Conservation (phyloP, 2,113 vertebrate species). For the Phodopus roborovskii region DNA sequence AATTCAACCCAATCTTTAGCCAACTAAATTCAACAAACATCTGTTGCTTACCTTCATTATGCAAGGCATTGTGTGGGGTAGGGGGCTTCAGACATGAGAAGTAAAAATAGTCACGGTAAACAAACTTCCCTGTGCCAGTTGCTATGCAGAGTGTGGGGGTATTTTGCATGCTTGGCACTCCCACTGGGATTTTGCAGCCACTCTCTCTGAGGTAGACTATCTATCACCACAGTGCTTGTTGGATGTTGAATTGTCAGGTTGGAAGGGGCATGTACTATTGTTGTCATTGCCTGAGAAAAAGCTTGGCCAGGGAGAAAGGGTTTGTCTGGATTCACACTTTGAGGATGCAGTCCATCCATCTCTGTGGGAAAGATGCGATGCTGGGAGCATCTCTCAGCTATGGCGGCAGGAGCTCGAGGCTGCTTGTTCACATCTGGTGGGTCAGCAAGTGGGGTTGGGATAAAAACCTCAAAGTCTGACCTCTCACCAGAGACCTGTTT, state of each 20-base stretch:
- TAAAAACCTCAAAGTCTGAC: neutral
- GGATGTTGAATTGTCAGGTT: rapidly evolving
- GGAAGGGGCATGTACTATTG: no score
- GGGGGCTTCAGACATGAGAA: constrained; percentile 1
- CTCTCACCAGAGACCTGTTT: neutral
- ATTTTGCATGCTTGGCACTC: neutral
- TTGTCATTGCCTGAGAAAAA: neutral
- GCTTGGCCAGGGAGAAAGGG: neutral
- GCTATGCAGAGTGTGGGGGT: neutral
- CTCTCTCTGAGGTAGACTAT: neutral
- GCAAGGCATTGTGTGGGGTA: constrained; percentile 66
- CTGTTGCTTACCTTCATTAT: constrained; percentile 75
- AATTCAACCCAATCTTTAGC: constrained; percentile 71
- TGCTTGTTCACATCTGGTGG: neutral
- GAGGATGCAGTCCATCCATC: neutral
- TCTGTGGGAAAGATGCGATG: neutral
- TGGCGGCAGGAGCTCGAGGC: neutral
- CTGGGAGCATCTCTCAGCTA: neutral
- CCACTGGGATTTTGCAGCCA: neutral
- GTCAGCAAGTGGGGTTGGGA: neutral
- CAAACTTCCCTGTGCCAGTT: neutral
- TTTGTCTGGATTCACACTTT: neutral
- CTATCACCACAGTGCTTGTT: rapidly evolving
- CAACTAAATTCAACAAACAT: constrained; percentile 78
- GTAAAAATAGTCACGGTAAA: constrained; percentile 38